phyloP scores from a whole-genome alignment of 1,140 invertebrate species.

The Meteorus sp. region DNA sequence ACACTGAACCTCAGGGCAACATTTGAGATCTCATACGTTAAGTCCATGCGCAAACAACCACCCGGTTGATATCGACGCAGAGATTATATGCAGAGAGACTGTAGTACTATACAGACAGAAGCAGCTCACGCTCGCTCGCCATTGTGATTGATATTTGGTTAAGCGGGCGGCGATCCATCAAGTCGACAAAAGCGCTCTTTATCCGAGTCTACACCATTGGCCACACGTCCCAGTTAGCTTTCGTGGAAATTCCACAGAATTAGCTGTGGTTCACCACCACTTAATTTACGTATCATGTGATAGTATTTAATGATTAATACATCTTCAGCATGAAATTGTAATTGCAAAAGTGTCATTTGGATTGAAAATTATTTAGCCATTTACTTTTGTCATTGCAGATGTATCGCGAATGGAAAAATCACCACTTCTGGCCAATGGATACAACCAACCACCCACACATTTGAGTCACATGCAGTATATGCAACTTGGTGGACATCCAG shows the following conservation, averaged over 20 bases:
- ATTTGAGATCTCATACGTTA: slow-evolving; percentile 25
- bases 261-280: too few relatives aligned
- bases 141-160: slow-evolving; percentile 47
- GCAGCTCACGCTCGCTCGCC: slow-evolving; percentile 24
- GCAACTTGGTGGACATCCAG: slow-evolving; percentile 75
- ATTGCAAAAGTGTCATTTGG: too few relatives aligned
- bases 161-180: slow-evolving; percentile 44
- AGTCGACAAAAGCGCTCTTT: slow-evolving; percentile 40
- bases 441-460: slow-evolving; percentile 90
- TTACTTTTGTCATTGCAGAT: slow-evolving; percentile 63
- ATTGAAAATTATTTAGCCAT: slow-evolving; percentile 12
- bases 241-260: too few relatives aligned
- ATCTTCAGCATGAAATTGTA: too few relatives aligned
- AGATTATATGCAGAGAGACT: slow-evolving; percentile 41
- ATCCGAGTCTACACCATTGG: slow-evolving; percentile 31
- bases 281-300: too few relatives aligned
- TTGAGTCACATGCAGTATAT: slow-evolving; percentile 88
- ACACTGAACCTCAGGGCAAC: too few relatives aligned
- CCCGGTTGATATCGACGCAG: slow-evolving; percentile 35
- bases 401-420: slow-evolving; percentile 88
- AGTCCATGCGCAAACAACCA: slow-evolving; percentile 37
- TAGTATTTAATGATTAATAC: too few relatives aligned
- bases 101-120: slow-evolving; percentile 9
- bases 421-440: slow-evolving; percentile 87
- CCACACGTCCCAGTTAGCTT: slow-evolving; percentile 31